phyloP scores from a whole-genome alignment of 2,797 vertebrate species.

The Epinephelus malabaricus region DNA sequence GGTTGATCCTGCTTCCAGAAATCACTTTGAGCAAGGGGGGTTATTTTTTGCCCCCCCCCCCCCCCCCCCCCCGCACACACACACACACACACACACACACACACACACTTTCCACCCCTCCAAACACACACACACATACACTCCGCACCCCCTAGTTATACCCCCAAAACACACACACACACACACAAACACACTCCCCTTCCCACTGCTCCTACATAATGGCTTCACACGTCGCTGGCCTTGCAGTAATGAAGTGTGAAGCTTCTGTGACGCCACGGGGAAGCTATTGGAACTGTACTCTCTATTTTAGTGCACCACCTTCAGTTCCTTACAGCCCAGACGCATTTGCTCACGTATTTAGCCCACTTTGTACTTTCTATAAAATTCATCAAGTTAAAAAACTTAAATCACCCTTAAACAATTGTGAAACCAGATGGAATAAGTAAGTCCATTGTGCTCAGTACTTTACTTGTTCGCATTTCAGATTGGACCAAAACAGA shows the following conservation, averaged over 20 bases:
- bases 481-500: constrained; percentile 2
- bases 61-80: no score
- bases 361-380: constrained; percentile 21
- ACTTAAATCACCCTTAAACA: constrained; percentile 8
- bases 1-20: constrained; percentile 68
- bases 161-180: constrained; percentile 1
- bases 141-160: constrained; percentile 15
- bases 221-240: constrained; percentile 75
- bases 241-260: constrained; percentile 82
- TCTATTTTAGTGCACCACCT: constrained; percentile 66
- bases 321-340: constrained; percentile 42
- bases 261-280: constrained; percentile 70
- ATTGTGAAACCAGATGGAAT: constrained; percentile 9
- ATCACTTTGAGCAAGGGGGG: constrained; percentile 49
- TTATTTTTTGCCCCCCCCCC: constrained; percentile 62
- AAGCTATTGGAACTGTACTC: constrained; percentile 66
- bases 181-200: constrained; percentile 11
- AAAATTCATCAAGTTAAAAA: neutral
- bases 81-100: constrained; percentile 20
- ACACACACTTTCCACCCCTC: neutral
- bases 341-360: constrained; percentile 33
- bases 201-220: constrained; percentile 69
- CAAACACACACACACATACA: constrained; percentile 4
- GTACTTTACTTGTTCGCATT: neutral
- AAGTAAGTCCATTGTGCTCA: neutral